Evolutionary conservation across 2,888 invertebrate species (phyloP).

Genomic region (Microplitis manilae): DNA sequence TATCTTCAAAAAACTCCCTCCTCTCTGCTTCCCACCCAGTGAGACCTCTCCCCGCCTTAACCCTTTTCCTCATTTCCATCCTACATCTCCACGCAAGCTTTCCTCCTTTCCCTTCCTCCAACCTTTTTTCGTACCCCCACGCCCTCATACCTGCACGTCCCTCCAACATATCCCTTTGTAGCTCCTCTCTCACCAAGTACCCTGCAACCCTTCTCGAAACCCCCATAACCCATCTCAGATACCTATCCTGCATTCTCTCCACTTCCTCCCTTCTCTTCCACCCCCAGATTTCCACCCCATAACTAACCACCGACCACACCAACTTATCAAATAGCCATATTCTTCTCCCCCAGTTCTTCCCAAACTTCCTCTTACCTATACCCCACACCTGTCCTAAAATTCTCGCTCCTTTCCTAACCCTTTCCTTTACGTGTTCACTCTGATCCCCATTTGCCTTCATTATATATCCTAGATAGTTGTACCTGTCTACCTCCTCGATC

Average conservation of each 20-base stretch:
- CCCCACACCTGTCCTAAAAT: slow-evolving; percentile 45
- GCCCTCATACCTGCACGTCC: no score
- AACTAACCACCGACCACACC: slow-evolving; percentile 34
- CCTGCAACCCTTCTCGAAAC: no score
- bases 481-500: slow-evolving; percentile 21
- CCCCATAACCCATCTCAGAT: no score
- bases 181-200: no score
- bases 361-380: slow-evolving; percentile 38
- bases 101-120: no score
- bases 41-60: no score
- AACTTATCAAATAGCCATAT: slow-evolving; percentile 32
- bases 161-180: no score
- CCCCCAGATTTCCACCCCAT: slow-evolving; percentile 42
- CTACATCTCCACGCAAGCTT: no score
- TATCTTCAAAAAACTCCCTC: no score
- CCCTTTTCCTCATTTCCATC: no score
- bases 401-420: background rate
- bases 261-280: slow-evolving; percentile 37
- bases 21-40: no score
- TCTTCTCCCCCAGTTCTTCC: slow-evolving; percentile 31
- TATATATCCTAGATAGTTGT: slow-evolving; percentile 7
- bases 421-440: background rate
- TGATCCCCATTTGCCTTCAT: background rate
- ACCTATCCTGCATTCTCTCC: background rate
- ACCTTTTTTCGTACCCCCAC: no score